Base-by-base conservation (phyloP, 1,140 invertebrate genomes). In the Brachionus rubens region DNA sequence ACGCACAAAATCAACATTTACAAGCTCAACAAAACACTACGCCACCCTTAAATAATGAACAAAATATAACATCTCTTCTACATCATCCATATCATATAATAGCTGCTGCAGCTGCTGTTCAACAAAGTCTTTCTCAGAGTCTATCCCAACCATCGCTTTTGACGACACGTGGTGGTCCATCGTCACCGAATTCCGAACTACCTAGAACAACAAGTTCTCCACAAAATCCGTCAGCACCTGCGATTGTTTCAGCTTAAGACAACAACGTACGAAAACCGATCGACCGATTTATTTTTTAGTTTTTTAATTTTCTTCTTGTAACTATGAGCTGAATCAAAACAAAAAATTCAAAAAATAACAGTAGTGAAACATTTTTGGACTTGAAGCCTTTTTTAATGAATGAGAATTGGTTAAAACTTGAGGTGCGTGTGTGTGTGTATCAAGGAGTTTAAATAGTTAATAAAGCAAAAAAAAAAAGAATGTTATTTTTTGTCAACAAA, bases 81-180 rank as follows among this genome's bases (percentile, higher is more conserved):
- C 68, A 72, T 40, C 46, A 54, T 33, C 68, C 68, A n/a, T 72
- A 72, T 41, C 68, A 72, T 36, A 50, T 72, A 54, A 48, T 72
- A 3, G 68, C 68, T n/a, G 68, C 68, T 0, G 68, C 68, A 3
- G 68, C 68, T 5, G 68, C 36, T 43, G 59, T 72, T 50, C 68
- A 72, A 26, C 68, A 72, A 52, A 50, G 46, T 36, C 16, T 72
- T 3, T 16, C 26, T 28, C 54, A 59, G 54, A 59, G 54, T 21
- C 19, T 59, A 30, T 59, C 54, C 3, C 54, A 59, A 19, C 36
- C 46, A 30, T 1, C 50, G 2, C 14, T 40, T 26, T 24, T 41
- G 21, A 30, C 0, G 5, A 19, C 4, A 1, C 19, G 28, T 1
- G 30, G 3, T 10, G 46, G 26, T 21, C 16, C 43, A 14, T 72